These are phyloP conservation scores for Kryptolebias marmoratus DNA, from an alignment of 2,113 vertebrate genomes.

Conservation along the genomic window DNA sequence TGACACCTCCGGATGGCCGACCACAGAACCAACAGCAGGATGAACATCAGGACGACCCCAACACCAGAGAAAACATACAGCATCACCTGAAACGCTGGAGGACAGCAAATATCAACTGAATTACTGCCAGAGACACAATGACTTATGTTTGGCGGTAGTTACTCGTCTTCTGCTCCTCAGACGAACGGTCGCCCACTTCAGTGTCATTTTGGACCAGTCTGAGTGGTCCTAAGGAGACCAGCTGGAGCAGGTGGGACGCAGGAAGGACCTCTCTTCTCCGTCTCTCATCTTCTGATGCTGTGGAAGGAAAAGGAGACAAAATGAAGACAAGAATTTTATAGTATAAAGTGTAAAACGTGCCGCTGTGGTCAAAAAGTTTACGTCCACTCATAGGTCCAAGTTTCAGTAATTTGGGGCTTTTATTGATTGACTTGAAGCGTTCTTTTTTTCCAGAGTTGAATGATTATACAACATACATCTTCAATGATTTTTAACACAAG, in stretches of 20 bases:
- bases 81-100: constrained; percentile 49
- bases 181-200: neutral
- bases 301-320: neutral
- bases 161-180: constrained; percentile 29
- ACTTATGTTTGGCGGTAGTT: neutral
- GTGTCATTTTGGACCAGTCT: constrained; percentile 42
- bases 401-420: too few species aligned
- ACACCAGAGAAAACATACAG: constrained; percentile 41
- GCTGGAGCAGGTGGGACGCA: constrained; percentile 24
- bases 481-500: too few species aligned
- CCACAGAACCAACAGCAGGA: constrained; percentile 19
- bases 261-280: constrained; percentile 40
- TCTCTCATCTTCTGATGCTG: constrained; percentile 59
- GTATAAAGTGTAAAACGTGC: neutral
- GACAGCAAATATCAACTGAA: neutral
- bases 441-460: too few species aligned
- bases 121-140: neutral
- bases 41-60: constrained; percentile 31
- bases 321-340: neutral
- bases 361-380: too few species aligned
- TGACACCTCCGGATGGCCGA: constrained; percentile 20
- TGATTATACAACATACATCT: too few species aligned
- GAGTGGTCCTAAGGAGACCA: constrained; percentile 69
- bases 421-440: too few species aligned
- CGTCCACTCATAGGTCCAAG: too few species aligned